Evolutionary conservation across 2,113 vertebrate genomes (phyloP), one percentile per base, ranked within the genome.

Genomic region (Parotia lawesii): DNA sequence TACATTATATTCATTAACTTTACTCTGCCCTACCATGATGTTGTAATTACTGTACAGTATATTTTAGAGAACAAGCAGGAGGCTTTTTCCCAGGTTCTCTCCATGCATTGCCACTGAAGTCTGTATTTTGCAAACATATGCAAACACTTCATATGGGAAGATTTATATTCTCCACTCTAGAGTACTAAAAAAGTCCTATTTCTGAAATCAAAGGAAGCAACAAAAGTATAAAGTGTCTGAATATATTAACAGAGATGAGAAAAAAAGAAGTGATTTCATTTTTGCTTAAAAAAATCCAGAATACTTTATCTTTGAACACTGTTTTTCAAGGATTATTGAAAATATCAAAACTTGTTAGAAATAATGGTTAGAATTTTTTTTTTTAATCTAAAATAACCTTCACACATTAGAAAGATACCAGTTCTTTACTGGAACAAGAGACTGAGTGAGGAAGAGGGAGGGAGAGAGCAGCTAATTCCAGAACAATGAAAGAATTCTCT

Each of bases 21-120:
- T 54, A n/a, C 5, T 25, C 23, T 75, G 18, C 9, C 13, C 2
- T 77, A 18, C 5, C 5, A 29, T 14, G 6, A 29, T 57, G 10
- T 54, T 80, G 24, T 45, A 65, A 54, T 73, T 72, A 23, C 44
- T 23, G 2, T 5, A 37, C 7, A 22, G 4, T 28, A 12, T n/a
- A 42, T 87, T 73, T 31, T 53, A 33, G 35, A 61, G 44, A 53
- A 48, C 12, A 65, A 51, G 17, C 0, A 15, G 37, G 18, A 56
- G 7, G 3, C 0, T 51, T 91, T 80, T 31, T 42, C 3, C 1
- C 10, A 33, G 15, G 33, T 61, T 81, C 27, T 58, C 5, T 75
- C 13, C 21, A 23, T 47, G 18, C 1, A 0, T 58, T 60, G 18
- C 9, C 29, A 27, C 21, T n/a, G 19, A 4, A 7, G 6, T 33